These are phyloP conservation scores for Petrolisthes cinctipes DNA, from an alignment of 2,888 invertebrate genomes.

Conservation along the genomic window DNA sequence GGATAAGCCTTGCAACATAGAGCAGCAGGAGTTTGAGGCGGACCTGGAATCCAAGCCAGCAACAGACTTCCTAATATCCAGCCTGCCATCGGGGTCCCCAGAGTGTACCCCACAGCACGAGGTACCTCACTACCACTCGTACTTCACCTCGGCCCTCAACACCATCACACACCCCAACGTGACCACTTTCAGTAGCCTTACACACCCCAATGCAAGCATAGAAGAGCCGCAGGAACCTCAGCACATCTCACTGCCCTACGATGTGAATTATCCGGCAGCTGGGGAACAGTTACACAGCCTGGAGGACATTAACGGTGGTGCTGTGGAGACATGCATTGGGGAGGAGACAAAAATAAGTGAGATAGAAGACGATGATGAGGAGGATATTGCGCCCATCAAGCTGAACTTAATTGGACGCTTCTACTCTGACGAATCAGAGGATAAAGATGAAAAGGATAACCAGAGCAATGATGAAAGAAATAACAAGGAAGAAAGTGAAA, in stretches of 20 bases:
- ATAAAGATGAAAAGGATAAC: slow-evolving; percentile 26
- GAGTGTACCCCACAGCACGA: slow-evolving; percentile 31
- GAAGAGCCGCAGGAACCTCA: slow-evolving; percentile 54
- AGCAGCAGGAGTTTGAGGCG: slow-evolving; percentile 3
- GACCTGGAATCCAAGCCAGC: slow-evolving; percentile 33
- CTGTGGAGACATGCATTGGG: not conserved
- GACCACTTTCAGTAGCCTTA: slow-evolving; percentile 46
- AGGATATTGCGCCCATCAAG: slow-evolving; percentile 40
- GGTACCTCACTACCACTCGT: slow-evolving; percentile 61
- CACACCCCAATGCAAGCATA: slow-evolving; percentile 49
- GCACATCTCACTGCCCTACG: slow-evolving; percentile 64
- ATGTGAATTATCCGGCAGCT: slow-evolving; percentile 56
- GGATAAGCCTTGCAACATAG: slow-evolving; percentile 6
- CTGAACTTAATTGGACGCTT: slow-evolving; percentile 56
- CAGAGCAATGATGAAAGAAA: not conserved
- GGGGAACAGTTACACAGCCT: slow-evolving; percentile 39
- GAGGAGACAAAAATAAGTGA: slow-evolving; percentile 35
- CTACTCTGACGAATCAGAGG: slow-evolving; percentile 51
- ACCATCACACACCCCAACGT: slow-evolving; percentile 46
- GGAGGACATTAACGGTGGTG: slow-evolving; percentile 36
- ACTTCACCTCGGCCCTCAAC: slow-evolving; percentile 60
- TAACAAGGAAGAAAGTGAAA: not conserved
- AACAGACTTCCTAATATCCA: slow-evolving; percentile 22
- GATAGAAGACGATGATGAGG: slow-evolving; percentile 41
- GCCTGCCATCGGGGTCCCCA: slow-evolving; percentile 24